These are phyloP conservation scores for Cosmia pyralina DNA, from an alignment of 2,888 invertebrate genomes.

Conservation along the genomic window DNA sequence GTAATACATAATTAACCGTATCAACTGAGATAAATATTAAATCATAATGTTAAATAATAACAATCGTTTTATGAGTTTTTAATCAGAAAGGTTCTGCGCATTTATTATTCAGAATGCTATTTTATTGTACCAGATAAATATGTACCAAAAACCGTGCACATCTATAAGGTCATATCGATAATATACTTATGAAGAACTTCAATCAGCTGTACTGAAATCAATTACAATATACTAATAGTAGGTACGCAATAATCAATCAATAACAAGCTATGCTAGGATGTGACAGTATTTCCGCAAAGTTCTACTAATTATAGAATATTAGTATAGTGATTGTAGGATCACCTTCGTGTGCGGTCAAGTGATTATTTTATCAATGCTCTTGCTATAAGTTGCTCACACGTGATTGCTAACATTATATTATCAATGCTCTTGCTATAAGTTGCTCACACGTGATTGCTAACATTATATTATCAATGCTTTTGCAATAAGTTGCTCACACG, in stretches of 20 bases:
- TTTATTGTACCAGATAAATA: slow-evolving; percentile 15
- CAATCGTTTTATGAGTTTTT: slow-evolving; percentile 13
- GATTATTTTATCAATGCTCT: too few relatives aligned
- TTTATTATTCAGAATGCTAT: neutral
- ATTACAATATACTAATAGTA: too few relatives aligned
- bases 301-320: too few relatives aligned
- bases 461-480: too few relatives aligned
- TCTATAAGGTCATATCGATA: neutral
- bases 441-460: too few relatives aligned
- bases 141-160: neutral
- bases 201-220: too few relatives aligned
- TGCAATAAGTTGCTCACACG: too few relatives aligned
- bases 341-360: neutral
- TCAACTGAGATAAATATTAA: slow-evolving; percentile 18
- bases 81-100: neutral
- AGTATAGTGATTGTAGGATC: slow-evolving; percentile 3
- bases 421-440: too few relatives aligned
- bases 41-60: slow-evolving; percentile 28
- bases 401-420: too few relatives aligned
- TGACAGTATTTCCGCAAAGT: slow-evolving; percentile 3
- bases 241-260: neutral
- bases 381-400: too few relatives aligned
- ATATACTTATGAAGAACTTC: neutral
- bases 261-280: neutral
- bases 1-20: neutral